Evolutionary conservation across 1,140 invertebrate genomes (phyloP).

Genomic region (Drosophila setifemur): DNA sequence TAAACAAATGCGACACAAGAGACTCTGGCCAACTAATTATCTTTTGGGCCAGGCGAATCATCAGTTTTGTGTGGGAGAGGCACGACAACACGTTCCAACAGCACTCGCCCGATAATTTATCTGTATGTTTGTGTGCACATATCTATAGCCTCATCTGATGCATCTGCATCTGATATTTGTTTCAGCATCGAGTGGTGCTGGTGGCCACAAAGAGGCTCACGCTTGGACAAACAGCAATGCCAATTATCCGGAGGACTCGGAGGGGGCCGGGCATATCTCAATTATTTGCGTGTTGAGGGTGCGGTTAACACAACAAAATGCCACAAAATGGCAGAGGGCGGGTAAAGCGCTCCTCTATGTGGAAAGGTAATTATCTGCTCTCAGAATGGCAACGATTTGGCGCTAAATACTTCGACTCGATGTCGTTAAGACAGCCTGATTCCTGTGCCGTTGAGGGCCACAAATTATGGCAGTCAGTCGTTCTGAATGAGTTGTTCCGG

Average conservation of each 20-base stretch:
- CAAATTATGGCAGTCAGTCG: slow-evolving; percentile 58
- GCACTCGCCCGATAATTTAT: slow-evolving; percentile 4
- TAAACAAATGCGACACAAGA: not conserved
- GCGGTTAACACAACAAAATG: slow-evolving; percentile 63
- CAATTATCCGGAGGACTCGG: slow-evolving; percentile 48
- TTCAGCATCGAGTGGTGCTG: not conserved
- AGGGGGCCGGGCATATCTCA: slow-evolving; percentile 23
- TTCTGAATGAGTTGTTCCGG: slow-evolving; percentile 48
- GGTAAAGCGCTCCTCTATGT: not conserved
- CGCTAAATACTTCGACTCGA: slow-evolving; percentile 33
- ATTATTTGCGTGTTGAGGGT: slow-evolving; percentile 59
- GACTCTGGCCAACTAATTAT: slow-evolving; percentile 33
- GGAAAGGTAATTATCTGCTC: slow-evolving; percentile 58
- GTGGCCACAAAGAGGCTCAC: slow-evolving; percentile 43
- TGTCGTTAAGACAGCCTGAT: slow-evolving; percentile 46
- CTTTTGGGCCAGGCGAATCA: slow-evolving; percentile 19
- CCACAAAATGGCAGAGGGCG: not conserved
- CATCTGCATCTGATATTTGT: slow-evolving; percentile 26
- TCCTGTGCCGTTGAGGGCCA: slow-evolving; percentile 13
- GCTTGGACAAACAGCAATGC: slow-evolving; percentile 57
- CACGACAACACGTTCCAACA: slow-evolving; percentile 36
- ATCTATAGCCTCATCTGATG: slow-evolving; percentile 15
- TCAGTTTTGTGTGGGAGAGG: not conserved
- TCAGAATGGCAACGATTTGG: slow-evolving; percentile 57
- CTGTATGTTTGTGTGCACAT: not conserved